A percentile compares a stretch with the other conserved stretches of the same genome.
Evolutionary conservation across 2,888 invertebrate genomes (phyloP).

Genomic region (Pristionchus entomophagus): DNA sequence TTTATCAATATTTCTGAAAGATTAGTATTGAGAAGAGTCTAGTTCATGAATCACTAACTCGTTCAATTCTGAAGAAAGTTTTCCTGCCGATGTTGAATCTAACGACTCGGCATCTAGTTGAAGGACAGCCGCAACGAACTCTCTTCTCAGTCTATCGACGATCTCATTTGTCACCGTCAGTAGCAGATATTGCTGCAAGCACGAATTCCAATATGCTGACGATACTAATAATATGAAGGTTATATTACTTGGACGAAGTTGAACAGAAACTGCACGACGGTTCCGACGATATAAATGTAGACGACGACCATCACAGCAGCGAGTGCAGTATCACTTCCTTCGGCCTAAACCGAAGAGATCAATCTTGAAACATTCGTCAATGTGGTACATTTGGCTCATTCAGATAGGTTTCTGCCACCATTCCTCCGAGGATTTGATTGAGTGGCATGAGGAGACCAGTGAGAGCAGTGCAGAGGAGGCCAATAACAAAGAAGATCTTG

Average conservation of each 20-base stretch:
- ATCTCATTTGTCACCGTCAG: constrained; percentile 17
- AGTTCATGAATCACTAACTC: constrained; percentile 53
- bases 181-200: background rate
- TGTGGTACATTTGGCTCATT: background rate
- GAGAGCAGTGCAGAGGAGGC: background rate
- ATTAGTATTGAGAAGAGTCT: background rate
- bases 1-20: constrained; percentile 21
- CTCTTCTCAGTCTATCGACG: background rate
- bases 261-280: constrained; percentile 50
- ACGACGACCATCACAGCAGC: constrained; percentile 47
- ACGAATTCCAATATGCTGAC: background rate
- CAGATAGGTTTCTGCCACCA: background rate
- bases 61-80: constrained; percentile 57
- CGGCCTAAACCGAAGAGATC: background rate
- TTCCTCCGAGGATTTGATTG: background rate
- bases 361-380: too few relatives aligned
- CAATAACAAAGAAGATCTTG: background rate
- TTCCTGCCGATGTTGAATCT: constrained; percentile 55
- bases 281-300: constrained; percentile 48
- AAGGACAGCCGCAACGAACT: background rate
- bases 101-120: constrained; percentile 56
- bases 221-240: too few relatives aligned
- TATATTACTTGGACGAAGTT: constrained; percentile 47
- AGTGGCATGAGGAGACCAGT: constrained; percentile 16
- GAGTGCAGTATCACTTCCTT: constrained; percentile 50